These are phyloP conservation scores for Noctuana brunneofusca DNA, from an alignment of 2,888 invertebrate genomes.

Conservation along the genomic window DNA sequence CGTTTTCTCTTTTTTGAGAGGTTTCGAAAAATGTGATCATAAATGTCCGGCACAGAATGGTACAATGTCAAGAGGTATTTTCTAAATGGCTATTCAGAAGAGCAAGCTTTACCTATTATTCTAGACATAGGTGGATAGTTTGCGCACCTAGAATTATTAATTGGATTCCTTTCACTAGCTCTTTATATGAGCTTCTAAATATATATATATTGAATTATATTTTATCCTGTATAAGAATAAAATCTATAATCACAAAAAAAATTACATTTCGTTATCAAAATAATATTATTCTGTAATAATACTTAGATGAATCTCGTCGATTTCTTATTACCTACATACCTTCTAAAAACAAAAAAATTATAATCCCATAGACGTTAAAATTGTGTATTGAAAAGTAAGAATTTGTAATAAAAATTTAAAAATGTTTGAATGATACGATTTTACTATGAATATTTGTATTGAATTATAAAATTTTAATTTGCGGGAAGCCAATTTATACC, in stretches of 20 bases:
- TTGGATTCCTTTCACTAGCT: background rate
- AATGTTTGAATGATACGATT: background rate
- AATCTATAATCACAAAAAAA: too few species aligned
- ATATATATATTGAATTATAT: too few species aligned
- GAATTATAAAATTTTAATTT: slow-evolving; percentile 1
- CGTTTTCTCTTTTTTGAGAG: background rate
- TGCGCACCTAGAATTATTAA: background rate
- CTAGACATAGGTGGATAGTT: background rate
- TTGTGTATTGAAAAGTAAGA: too few species aligned
- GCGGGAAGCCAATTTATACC: slow-evolving; percentile 5
- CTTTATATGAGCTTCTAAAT: background rate
- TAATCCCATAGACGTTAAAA: too few species aligned
- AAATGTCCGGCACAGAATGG: background rate
- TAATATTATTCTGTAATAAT: too few species aligned
- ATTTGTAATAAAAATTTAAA: too few species aligned
- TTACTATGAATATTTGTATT: background rate
- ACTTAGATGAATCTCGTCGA: too few species aligned
- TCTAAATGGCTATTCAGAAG: background rate
- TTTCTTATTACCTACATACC: too few species aligned
- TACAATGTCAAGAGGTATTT: too few species aligned
- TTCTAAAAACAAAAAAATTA: too few species aligned
- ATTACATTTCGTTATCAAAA: too few species aligned
- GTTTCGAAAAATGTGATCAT: background rate
- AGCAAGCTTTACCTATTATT: background rate
- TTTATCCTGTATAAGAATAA: too few species aligned